Percentiles rank a stretch among this genome's conserved stretches.
phyloP scores from a whole-genome alignment of 2,113 vertebrate species.

The Sorex araneus region DNA sequence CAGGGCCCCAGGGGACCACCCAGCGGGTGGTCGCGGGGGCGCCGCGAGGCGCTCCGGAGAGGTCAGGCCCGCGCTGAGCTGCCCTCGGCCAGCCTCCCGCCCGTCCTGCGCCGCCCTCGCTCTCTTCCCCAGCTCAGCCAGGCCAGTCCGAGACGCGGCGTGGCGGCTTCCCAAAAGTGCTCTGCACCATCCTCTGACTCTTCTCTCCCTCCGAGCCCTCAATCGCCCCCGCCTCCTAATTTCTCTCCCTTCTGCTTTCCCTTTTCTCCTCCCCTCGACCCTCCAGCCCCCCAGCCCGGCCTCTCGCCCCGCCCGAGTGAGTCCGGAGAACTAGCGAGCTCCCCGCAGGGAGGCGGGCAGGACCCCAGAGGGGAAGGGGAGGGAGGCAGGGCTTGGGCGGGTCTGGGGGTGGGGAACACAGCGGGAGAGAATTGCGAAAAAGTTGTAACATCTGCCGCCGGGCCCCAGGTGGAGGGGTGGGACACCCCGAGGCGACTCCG shows the following conservation, averaged over 20 bases:
- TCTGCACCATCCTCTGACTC: slow-evolving; percentile 73
- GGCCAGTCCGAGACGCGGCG: slow-evolving; percentile 66
- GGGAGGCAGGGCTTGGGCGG: slow-evolving; percentile 60
- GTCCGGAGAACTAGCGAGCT: slow-evolving; percentile 29
- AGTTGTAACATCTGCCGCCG: slow-evolving; percentile 78
- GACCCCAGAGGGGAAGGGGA: slow-evolving; percentile 69
- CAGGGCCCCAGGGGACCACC: not conserved
- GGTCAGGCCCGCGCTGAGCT: slow-evolving; percentile 1
- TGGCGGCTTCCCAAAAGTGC: slow-evolving; percentile 46
- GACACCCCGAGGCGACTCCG: slow-evolving; percentile 35
- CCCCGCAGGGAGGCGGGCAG: slow-evolving; percentile 67
- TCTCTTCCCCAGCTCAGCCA: slow-evolving; percentile 46
- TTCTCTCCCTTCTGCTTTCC: slow-evolving; percentile 70
- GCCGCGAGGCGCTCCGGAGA: slow-evolving; percentile 46
- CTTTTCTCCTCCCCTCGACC: slow-evolving; percentile 68
- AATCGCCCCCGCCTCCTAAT: slow-evolving; percentile 71
- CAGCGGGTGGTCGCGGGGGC: not conserved
- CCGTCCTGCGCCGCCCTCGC: not conserved
- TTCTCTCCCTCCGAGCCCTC: slow-evolving; percentile 35
- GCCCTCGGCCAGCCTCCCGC: not conserved
- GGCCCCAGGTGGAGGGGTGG: slow-evolving; percentile 78
- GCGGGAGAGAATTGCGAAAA: slow-evolving; percentile 55
- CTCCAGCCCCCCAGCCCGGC: slow-evolving; percentile 62
- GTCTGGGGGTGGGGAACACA: slow-evolving; percentile 54
- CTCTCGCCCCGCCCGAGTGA: slow-evolving; percentile 71